Evolutionary conservation across 2,888 invertebrate genomes (phyloP).

Genomic region (Apamea epomidion): DNA sequence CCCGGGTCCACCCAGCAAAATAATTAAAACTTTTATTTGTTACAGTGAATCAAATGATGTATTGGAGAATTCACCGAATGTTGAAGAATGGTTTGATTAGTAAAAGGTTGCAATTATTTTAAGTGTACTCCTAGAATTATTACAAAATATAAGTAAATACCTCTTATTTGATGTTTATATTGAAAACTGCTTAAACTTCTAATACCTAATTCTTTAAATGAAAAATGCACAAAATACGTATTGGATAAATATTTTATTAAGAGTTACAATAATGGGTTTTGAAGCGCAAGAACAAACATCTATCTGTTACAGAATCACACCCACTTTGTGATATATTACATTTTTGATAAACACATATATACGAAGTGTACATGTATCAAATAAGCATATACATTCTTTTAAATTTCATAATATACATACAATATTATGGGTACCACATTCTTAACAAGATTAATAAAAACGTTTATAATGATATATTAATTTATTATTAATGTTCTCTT

Average conservation of each 20-base stretch:
- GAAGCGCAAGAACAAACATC: slow-evolving; percentile 86
- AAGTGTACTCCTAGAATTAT: slow-evolving; percentile 50
- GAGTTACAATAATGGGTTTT: slow-evolving; percentile 86
- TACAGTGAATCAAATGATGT: slow-evolving; percentile 96
- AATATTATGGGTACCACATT: slow-evolving; percentile 78
- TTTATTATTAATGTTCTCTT: slow-evolving; percentile 79
- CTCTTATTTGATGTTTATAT: slow-evolving; percentile 37
- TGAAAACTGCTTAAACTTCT: slow-evolving; percentile 35
- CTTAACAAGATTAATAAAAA: slow-evolving; percentile 81
- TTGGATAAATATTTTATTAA: slow-evolving; percentile 89
- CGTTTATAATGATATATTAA: slow-evolving; percentile 81
- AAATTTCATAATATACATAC: slow-evolving; percentile 86
- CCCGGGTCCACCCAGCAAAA: not conserved
- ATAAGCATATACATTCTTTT: slow-evolving; percentile 80
- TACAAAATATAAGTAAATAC: slow-evolving; percentile 40
- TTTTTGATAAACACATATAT: slow-evolving; percentile 77
- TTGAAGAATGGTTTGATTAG: slow-evolving; percentile 94
- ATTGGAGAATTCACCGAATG: slow-evolving; percentile 95
- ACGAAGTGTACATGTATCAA: slow-evolving; percentile 76
- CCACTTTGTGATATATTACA: slow-evolving; percentile 81
- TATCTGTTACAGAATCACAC: slow-evolving; percentile 83
- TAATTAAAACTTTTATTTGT: slow-evolving; percentile 70
- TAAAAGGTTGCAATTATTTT: slow-evolving; percentile 46
- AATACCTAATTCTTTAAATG: slow-evolving; percentile 66
- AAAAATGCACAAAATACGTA: slow-evolving; percentile 75